phyloP scores from a whole-genome alignment of 1,140 invertebrate species.

The Ptiloglossa arizonensis region DNA sequence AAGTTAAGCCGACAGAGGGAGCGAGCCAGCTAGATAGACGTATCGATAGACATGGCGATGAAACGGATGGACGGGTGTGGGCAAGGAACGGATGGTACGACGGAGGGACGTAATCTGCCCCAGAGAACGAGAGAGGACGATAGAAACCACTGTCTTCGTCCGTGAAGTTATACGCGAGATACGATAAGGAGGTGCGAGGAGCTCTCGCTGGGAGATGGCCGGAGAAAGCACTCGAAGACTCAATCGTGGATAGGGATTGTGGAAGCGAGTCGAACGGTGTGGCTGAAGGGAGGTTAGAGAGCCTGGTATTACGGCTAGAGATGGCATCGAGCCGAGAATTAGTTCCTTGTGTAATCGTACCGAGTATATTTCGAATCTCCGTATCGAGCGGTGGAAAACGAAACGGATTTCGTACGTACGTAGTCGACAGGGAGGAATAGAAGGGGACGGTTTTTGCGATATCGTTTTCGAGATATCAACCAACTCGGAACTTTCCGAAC shows the following conservation, averaged over 20 bases:
- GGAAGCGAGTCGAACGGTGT: not conserved
- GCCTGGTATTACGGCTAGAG: not conserved
- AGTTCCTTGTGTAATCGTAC: constrained; percentile 12
- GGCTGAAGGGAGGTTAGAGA: not conserved
- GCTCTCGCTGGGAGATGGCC: constrained; percentile 7
- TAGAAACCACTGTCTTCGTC: not conserved
- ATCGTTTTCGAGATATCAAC: not conserved
- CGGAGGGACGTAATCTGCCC: too few species aligned
- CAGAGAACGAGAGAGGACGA: constrained; percentile 8
- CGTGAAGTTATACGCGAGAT: constrained; percentile 29
- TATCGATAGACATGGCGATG: not conserved
- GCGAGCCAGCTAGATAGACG: not conserved
- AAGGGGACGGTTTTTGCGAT: not conserved
- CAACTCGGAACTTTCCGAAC: not conserved
- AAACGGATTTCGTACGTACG: not conserved
- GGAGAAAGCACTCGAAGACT: constrained; percentile 39
- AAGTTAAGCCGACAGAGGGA: constrained; percentile 55
- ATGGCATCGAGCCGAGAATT: not conserved
- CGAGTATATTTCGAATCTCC: not conserved
- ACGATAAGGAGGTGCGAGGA: constrained; percentile 39
- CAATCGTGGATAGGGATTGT: constrained; percentile 43
- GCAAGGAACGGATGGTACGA: not conserved
- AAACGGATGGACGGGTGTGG: not conserved
- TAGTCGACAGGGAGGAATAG: not conserved
- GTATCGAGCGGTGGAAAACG: not conserved